phyloP scores from a whole-genome alignment of 2,888 invertebrate species.

The Notocelia uddmanniana region DNA sequence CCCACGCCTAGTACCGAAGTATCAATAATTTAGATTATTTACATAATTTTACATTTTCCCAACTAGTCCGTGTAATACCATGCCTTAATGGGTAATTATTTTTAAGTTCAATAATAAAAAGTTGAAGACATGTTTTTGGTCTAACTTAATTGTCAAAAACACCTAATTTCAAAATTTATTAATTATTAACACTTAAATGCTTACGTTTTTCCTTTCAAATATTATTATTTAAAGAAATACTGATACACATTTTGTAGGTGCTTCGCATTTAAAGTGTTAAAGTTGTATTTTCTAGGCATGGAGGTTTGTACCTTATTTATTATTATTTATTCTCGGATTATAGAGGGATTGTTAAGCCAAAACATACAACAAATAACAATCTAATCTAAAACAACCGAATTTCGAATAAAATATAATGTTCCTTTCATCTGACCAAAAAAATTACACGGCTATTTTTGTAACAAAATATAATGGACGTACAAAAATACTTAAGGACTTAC shows the following conservation, averaged over 20 bases:
- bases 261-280: background rate
- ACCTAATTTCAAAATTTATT: conserved; percentile 4
- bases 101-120: too few species aligned
- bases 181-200: background rate
- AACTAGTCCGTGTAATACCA: background rate
- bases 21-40: conserved; percentile 31
- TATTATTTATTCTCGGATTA: background rate
- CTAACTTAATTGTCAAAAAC: background rate
- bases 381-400: background rate
- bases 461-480: conserved; percentile 8
- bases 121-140: background rate
- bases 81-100: background rate
- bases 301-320: background rate
- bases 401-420: background rate
- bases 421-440: background rate
- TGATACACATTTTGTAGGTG: background rate
- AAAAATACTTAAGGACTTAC: conserved; percentile 21
- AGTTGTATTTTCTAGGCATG: background rate
- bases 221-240: background rate
- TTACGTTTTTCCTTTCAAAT: background rate
- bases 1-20: conserved; percentile 16
- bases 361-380: conserved; percentile 3
- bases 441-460: background rate
- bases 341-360: background rate
- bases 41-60: conserved; percentile 16